Evolutionary conservation across 2,888 invertebrate genomes (phyloP).

Genomic region (Petrolisthes cinctipes): DNA sequence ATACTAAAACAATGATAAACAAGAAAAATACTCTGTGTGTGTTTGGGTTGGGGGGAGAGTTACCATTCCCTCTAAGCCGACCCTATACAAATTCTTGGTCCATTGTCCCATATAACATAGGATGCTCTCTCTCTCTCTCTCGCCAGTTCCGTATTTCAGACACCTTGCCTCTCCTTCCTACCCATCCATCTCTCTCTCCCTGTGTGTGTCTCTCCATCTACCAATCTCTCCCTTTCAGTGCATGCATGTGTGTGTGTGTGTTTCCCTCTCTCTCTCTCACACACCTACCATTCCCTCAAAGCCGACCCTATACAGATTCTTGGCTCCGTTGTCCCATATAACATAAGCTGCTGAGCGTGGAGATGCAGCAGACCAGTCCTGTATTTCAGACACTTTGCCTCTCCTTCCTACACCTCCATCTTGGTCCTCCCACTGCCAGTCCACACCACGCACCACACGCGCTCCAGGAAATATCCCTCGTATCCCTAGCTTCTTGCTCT

Average conservation of each 20-base stretch:
- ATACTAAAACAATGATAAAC: too few species aligned
- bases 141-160: too few species aligned
- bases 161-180: too few species aligned
- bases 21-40: too few species aligned
- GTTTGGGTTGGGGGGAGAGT: too few species aligned
- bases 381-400: slow-evolving; percentile 96
- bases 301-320: slow-evolving; percentile 96
- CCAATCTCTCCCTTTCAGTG: background rate
- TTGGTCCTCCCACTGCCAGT: slow-evolving; percentile 99
- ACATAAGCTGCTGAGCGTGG: slow-evolving; percentile 96
- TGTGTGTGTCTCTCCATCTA: background rate
- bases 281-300: slow-evolving; percentile 93
- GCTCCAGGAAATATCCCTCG: slow-evolving; percentile 96
- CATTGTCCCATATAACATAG: too few species aligned
- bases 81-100: too few species aligned
- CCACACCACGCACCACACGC: slow-evolving; percentile 94
- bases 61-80: too few species aligned
- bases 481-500: slow-evolving; percentile 92
- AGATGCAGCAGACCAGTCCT: slow-evolving; percentile 97
- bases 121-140: too few species aligned
- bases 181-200: too few species aligned
- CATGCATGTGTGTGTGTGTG: background rate
- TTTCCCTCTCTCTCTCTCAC: background rate
- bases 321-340: slow-evolving; percentile 97
- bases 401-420: slow-evolving; percentile 93